Evolutionary conservation across 1,140 invertebrate species (phyloP).

Genomic region (Phymorhynchus buccinoides): DNA sequence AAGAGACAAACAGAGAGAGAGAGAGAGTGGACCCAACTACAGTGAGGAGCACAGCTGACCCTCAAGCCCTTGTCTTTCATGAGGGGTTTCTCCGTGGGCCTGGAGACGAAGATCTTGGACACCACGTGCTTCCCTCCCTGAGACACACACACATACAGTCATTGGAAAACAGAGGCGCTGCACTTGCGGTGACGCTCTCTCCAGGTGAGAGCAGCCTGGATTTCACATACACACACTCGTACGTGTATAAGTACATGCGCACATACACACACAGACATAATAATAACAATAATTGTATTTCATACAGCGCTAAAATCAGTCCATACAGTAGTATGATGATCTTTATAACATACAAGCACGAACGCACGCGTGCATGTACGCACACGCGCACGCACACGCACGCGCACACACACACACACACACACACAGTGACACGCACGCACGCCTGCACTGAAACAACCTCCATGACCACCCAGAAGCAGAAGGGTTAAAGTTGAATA

Average conservation of each 20-base stretch:
- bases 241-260: neutral
- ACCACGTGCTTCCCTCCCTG: conserved; percentile 33
- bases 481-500: no score
- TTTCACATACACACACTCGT: neutral
- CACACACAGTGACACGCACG: conserved; percentile 26
- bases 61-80: conserved; percentile 1
- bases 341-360: no score
- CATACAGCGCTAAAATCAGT: no score
- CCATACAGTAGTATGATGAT: no score
- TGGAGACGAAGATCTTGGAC: conserved; percentile 9
- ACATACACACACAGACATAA: neutral
- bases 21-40: neutral
- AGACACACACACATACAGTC: neutral
- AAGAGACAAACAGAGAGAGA: no score
- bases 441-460: neutral
- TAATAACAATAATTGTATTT: no score
- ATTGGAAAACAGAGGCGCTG: neutral
- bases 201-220: no score
- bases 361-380: no score
- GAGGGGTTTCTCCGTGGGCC: neutral
- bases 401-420: neutral
- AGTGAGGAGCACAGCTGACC: neutral
- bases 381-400: neutral
- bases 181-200: no score
- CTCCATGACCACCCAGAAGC: no score